Evolutionary conservation across 1,140 invertebrate species (phyloP).

Genomic region (Pantala flavescens): DNA sequence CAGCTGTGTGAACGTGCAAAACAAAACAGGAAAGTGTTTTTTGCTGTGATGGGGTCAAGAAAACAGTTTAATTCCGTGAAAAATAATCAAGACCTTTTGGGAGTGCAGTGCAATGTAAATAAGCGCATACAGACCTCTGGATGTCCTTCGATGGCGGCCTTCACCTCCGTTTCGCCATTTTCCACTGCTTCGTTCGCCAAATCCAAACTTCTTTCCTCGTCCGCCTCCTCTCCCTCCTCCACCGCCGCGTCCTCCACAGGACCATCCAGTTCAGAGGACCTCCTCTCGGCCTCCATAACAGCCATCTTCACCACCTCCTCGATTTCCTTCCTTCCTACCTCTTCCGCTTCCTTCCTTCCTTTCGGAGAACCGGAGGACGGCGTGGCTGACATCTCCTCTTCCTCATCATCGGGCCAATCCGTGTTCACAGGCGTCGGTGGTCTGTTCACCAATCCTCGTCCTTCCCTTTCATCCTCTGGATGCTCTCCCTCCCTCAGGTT

Average conservation of each 20-base stretch:
- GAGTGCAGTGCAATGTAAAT: too few species aligned
- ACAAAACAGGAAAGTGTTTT: too few species aligned
- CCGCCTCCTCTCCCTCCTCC: background rate
- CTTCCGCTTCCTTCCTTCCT: background rate
- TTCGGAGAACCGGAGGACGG: background rate
- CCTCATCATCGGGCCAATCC: background rate
- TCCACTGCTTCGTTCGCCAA: background rate
- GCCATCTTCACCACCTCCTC: background rate
- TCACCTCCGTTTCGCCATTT: background rate
- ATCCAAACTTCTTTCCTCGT: background rate
- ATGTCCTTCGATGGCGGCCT: background rate
- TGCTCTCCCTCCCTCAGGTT: background rate
- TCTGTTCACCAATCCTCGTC: background rate
- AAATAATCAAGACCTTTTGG: too few species aligned
- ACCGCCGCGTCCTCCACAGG: background rate
- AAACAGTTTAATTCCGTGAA: too few species aligned
- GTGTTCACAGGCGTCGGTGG: background rate
- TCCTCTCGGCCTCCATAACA: background rate
- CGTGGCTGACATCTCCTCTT: background rate
- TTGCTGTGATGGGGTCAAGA: too few species aligned
- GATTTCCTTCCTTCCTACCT: background rate
- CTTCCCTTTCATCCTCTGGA: background rate
- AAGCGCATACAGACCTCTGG: too few species aligned
- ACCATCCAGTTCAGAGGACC: background rate
- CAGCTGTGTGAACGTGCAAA: too few species aligned